A percentile compares a stretch with the other conserved stretches of the same genome.
Conservation (phyloP, 2,113 vertebrate species). For the Neodontobutis hainanensis region DNA sequence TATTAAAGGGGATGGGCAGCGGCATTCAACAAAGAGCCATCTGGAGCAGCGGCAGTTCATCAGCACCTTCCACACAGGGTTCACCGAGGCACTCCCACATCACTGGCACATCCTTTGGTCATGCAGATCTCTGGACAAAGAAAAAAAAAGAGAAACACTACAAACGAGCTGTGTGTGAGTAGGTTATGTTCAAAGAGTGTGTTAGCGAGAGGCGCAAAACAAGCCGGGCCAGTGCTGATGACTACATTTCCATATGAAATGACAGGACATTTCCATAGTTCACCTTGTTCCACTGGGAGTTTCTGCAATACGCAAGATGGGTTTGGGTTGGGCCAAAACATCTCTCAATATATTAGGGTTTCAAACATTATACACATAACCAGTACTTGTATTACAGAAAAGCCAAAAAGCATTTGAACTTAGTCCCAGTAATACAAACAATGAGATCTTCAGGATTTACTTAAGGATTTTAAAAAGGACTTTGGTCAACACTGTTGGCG, state of each 20-base stretch:
- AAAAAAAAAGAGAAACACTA: slow-evolving; percentile 1
- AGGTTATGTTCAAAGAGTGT: neutral
- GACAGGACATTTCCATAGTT: slow-evolving; percentile 3
- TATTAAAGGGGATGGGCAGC: slow-evolving; percentile 62
- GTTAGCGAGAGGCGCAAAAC: slow-evolving; percentile 2
- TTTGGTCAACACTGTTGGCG: neutral
- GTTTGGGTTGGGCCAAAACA: too few relatives aligned
- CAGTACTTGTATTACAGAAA: too few relatives aligned
- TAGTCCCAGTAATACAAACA: too few relatives aligned
- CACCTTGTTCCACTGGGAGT: neutral
- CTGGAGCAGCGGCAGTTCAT: slow-evolving; percentile 61
- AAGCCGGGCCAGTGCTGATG: neutral
- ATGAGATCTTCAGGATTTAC: too few relatives aligned
- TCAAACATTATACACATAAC: too few relatives aligned
- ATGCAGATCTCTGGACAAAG: slow-evolving; percentile 10
- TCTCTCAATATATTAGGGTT: too few relatives aligned
- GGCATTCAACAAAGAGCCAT: slow-evolving; percentile 67
- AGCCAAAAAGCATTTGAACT: too few relatives aligned
- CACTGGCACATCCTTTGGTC: neutral
- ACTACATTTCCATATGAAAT: slow-evolving; percentile 41
- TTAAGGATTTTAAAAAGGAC: too few relatives aligned
- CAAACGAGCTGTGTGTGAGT: neutral
- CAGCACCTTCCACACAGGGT: slow-evolving; percentile 10
- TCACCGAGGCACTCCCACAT: neutral
- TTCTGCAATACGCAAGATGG: neutral